Evolutionary conservation across 2,113 vertebrate genomes (phyloP), one percentile per base, ranked within the genome.

Genomic region (Aplodontia rufa): DNA sequence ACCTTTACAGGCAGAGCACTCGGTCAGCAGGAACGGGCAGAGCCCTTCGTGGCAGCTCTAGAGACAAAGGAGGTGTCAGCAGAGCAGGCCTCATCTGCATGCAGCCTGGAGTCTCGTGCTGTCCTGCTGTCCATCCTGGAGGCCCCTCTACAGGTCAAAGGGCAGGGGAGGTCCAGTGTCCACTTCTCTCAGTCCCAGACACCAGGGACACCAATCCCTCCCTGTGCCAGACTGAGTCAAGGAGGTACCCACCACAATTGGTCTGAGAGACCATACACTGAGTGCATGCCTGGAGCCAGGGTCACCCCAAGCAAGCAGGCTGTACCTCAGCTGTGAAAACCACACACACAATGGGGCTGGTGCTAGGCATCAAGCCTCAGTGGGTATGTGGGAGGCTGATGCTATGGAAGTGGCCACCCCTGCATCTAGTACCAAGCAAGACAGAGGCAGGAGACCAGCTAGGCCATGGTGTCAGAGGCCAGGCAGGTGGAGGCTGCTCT

Each of bases 31-130:
- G 19, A 98, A 98, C 0, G 96, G 98, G 97, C 99, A 99, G 66
- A 64, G 98, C 20, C 98, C 98, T 86, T 99, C 99, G 0, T 98
- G 98, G 91, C 97, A 97, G 51, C 98, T 98, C 99, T 98, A 78
- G 89, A 40, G 76, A 88, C 90, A 69, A 53, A 66, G 80, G 5
- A 24, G 14, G 82, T 0, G 42, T 58, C 53, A 80, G 0, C 1
- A 35, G 47, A 3, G 49, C 20, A 0, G 8, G 60, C 72, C 8
- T 0, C 16, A 22, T 2, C 0, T 20, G 11, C 28, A n/a, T 30
- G 26, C 10, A 6, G 60, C 20, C 10, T 9, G 2, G 35, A 10
- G 35, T 40, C 28, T 4, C 7, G 2, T 24, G 66, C 14, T n/a
- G 13, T 19, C 37, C 49, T 37, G 47, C 60, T 79, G 3, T 4